Conservation (phyloP, 1,140 invertebrate genomes). For the Ladona fulva region DNA sequence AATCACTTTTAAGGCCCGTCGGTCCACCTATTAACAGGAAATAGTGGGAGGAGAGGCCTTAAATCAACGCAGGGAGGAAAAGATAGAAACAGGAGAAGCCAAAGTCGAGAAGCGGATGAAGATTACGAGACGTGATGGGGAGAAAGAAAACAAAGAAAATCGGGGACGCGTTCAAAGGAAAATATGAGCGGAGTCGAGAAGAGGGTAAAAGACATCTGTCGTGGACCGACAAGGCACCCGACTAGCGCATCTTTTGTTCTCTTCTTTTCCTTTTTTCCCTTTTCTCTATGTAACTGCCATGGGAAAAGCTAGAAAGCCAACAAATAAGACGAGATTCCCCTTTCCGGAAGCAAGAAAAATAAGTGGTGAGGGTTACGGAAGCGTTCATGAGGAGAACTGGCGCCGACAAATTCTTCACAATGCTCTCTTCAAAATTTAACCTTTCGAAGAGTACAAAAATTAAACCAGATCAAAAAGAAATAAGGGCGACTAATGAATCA, state of each 20-base stretch:
- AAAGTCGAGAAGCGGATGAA: not conserved
- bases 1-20: too few species aligned
- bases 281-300: not conserved
- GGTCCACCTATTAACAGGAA: too few species aligned
- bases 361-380: not conserved
- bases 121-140: not conserved
- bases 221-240: not conserved
- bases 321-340: not conserved
- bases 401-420: not conserved
- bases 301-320: not conserved
- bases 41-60: too few species aligned
- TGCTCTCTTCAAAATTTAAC: not conserved
- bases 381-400: not conserved
- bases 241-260: not conserved
- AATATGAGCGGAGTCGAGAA: not conserved
- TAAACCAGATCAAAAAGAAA: too few species aligned
- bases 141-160: not conserved
- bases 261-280: too few species aligned
- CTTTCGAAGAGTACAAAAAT: too few species aligned
- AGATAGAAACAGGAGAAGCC: not conserved
- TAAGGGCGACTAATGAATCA: too few species aligned
- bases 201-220: not conserved
- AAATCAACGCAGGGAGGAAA: too few species aligned
- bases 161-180: not conserved
- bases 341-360: not conserved